Percentiles rank a stretch among this genome's conserved stretches.
These are phyloP conservation scores for Pocillopora grandis DNA, from an alignment of 92 coral and sea anemone species.

Conservation along the genomic window DNA sequence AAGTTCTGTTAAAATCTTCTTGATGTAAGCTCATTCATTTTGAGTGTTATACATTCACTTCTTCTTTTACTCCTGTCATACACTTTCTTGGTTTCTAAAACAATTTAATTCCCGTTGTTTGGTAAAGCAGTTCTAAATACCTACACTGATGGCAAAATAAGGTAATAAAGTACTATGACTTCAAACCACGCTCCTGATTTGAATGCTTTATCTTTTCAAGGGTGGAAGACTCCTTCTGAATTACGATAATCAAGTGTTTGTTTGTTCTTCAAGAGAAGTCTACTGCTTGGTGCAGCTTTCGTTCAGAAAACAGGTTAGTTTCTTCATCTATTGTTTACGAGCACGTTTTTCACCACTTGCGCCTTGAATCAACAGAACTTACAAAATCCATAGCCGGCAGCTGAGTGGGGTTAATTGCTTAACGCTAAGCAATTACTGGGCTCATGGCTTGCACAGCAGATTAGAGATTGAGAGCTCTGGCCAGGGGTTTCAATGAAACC, in stretches of 20 bases:
- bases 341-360: background rate
- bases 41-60: background rate
- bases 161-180: background rate
- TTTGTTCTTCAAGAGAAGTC: constrained; percentile 89
- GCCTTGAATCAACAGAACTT: no score
- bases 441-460: no score
- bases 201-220: constrained; percentile 30
- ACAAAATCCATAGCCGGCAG: no score
- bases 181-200: background rate
- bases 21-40: background rate
- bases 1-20: background rate
- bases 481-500: no score
- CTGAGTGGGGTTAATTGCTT: no score
- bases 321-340: background rate
- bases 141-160: no score
- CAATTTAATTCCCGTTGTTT: no score
- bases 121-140: background rate
- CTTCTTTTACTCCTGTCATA: no score
- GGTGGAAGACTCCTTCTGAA: constrained; percentile 87
- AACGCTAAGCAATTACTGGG: background rate
- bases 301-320: constrained; percentile 81
- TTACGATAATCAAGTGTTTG: constrained; percentile 91
- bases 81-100: background rate
- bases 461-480: no score
- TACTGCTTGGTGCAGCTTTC: constrained; percentile 93